Evolutionary conservation across 2,113 vertebrate genomes (phyloP).

Genomic region (Larimichthys crocea): DNA sequence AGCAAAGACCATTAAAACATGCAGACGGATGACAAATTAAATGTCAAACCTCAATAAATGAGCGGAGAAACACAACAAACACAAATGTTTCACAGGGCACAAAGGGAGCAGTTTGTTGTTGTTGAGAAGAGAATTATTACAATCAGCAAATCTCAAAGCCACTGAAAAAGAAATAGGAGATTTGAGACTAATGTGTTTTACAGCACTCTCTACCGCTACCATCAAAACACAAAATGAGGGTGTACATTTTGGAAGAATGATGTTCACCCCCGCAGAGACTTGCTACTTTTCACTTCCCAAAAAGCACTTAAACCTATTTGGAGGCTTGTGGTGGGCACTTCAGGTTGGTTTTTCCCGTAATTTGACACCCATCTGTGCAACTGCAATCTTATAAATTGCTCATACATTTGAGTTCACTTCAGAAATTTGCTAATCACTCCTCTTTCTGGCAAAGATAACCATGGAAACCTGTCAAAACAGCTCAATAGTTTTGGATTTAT

Average conservation of each 20-base stretch:
- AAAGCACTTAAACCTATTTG: background rate
- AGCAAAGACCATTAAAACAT: background rate
- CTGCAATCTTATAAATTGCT: slow-evolving; percentile 9
- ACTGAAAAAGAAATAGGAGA: background rate
- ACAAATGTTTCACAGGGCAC: background rate
- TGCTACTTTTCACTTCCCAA: background rate
- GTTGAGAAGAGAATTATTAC: background rate
- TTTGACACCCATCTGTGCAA: slow-evolving; percentile 9
- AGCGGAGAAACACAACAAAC: background rate
- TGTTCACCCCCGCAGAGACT: background rate
- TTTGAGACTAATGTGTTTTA: background rate
- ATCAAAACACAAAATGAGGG: background rate
- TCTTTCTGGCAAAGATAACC: slow-evolving; percentile 13
- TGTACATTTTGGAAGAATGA: background rate
- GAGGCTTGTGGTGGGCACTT: background rate
- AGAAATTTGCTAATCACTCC: background rate
- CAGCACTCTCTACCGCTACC: background rate
- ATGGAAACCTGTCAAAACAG: slow-evolving; percentile 37
- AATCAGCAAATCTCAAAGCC: background rate
- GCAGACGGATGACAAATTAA: background rate
- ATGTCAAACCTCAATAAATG: background rate
- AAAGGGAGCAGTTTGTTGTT: background rate
- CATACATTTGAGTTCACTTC: background rate
- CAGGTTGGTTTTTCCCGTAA: background rate
- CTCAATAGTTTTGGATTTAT: background rate